phyloP scores from a whole-genome alignment of 2,888 invertebrate genomes.

The Lithodes maja region DNA sequence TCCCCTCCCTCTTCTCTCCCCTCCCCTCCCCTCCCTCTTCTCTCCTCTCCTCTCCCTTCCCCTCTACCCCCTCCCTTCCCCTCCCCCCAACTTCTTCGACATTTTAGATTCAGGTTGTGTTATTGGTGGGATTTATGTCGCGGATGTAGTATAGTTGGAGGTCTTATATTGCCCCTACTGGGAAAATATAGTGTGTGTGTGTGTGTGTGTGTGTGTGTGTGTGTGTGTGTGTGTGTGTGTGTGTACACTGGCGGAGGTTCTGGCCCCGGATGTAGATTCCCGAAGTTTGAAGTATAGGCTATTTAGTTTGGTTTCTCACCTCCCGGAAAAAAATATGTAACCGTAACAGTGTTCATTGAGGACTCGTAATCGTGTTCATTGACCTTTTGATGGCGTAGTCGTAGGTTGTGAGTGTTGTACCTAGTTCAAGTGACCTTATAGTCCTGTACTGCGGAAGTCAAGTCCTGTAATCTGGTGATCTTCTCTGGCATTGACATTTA shows the following conservation, averaged over 20 bases:
- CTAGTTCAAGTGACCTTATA: no score
- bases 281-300: no score
- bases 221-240: not conserved
- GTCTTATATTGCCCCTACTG: not conserved
- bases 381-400: no score
- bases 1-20: not conserved
- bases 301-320: no score
- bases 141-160: not conserved
- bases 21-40: not conserved
- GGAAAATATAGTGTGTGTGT: slow-evolving; percentile 8
- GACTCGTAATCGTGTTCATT: no score
- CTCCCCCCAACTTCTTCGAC: not conserved
- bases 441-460: no score
- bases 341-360: no score
- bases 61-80: not conserved
- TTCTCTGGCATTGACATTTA: no score
- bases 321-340: no score
- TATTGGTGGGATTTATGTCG: not conserved
- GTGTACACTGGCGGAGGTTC: not conserved
- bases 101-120: not conserved
- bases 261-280: not conserved
- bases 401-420: no score
- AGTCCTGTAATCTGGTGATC: no score
- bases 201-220: not conserved
- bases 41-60: not conserved